Percentiles rank a stretch among this genome's conserved stretches.
These are phyloP conservation scores for Beris chalybata DNA, from an alignment of 2,888 invertebrate species.

Conservation along the genomic window DNA sequence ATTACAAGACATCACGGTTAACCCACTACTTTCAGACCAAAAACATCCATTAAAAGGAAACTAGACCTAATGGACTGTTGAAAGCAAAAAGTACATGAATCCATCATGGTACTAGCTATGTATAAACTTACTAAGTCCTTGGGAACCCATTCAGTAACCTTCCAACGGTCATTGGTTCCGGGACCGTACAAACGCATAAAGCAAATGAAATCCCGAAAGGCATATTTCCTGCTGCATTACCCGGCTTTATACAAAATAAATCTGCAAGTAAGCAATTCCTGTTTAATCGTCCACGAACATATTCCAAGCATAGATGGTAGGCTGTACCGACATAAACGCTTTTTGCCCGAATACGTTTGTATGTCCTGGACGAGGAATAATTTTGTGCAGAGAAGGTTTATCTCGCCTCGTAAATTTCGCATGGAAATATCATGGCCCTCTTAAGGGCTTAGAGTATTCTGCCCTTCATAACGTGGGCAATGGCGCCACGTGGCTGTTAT, in stretches of 20 bases:
- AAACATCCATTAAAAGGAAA: too few species aligned
- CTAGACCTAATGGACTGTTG: too few species aligned
- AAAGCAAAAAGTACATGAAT: too few species aligned
- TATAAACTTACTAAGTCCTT: too few species aligned
- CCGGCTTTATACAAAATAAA: conserved; percentile 4
- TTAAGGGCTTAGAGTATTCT: conserved; percentile 17
- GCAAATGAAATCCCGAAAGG: too few species aligned
- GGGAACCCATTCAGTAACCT: too few species aligned
- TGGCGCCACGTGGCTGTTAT: conserved; percentile 30
- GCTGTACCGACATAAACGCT: conserved; percentile 25
- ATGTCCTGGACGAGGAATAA: background rate
- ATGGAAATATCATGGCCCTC: conserved; percentile 19
- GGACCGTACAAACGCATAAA: too few species aligned
- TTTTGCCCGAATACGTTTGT: background rate
- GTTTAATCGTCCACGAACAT: conserved; percentile 15
- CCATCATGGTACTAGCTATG: too few species aligned
- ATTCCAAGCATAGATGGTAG: conserved; percentile 9
- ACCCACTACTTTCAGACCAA: too few species aligned
- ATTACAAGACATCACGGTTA: too few species aligned
- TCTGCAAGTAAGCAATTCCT: conserved; percentile 28
- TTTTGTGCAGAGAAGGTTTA: conserved; percentile 6
- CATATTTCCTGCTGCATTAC: too few species aligned
- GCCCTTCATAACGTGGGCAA: conserved; percentile 12
- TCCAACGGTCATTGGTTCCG: too few species aligned
- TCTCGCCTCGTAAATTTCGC: conserved; percentile 21